A percentile compares a stretch with the other conserved stretches of the same genome.
phyloP scores from a whole-genome alignment of 2,113 vertebrate genomes.

The Oreotrochilus melanogaster region DNA sequence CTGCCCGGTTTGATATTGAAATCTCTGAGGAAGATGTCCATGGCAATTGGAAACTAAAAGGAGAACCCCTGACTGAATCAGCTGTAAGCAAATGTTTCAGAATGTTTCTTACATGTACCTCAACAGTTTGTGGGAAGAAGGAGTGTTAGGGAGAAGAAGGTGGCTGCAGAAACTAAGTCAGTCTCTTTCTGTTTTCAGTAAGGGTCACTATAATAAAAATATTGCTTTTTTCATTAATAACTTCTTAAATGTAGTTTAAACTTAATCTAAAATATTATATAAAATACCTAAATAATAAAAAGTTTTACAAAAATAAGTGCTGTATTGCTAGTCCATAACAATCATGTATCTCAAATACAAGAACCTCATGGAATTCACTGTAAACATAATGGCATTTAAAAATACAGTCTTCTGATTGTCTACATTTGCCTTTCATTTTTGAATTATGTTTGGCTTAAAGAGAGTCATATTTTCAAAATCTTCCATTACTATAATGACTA shows the following conservation, averaged over 20 bases:
- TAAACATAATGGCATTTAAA: not conserved
- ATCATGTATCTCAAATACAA: not conserved
- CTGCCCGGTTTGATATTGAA: constrained; percentile 93
- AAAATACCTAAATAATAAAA: not conserved
- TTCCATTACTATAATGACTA: not conserved
- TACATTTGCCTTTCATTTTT: not conserved
- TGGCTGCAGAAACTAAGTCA: not conserved
- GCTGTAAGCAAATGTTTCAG: constrained; percentile 83
- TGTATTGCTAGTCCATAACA: not conserved
- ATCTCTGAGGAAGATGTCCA: constrained; percentile 95
- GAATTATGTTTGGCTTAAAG: not conserved
- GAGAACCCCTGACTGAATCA: constrained; percentile 87
- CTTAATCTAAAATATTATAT: not conserved
- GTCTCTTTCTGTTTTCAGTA: not conserved
- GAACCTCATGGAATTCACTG: not conserved
- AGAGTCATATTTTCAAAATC: not conserved
- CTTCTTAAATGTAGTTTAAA: not conserved
- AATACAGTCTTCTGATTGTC: not conserved
- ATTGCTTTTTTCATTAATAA: not conserved
- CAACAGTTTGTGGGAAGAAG: not conserved
- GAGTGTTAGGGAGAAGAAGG: not conserved
- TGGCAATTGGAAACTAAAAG: constrained; percentile 93
- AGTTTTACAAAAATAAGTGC: not conserved
- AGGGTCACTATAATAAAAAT: not conserved
- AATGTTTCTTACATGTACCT: not conserved